Conservation (phyloP, 2,113 vertebrate species). For the Cynoglossus semilaevis region DNA sequence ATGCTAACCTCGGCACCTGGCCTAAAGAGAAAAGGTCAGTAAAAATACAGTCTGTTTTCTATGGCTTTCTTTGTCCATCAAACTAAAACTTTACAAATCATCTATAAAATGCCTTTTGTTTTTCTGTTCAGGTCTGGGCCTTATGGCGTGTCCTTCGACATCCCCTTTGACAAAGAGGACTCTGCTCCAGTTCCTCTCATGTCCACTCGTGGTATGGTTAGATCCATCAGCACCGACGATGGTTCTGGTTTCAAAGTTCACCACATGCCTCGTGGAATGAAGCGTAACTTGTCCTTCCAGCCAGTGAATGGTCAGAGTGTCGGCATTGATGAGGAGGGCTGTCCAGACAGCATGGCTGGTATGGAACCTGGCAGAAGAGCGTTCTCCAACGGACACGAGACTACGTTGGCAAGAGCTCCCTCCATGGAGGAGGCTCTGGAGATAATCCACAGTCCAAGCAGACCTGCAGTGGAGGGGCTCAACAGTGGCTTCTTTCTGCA, state of each 20-base stretch:
- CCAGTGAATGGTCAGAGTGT: constrained; percentile 85
- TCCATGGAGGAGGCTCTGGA: constrained; percentile 92
- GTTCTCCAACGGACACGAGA: constrained; percentile 72
- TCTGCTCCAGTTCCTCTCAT: constrained; percentile 61
- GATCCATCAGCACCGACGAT: constrained; percentile 93
- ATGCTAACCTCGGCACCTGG: constrained; percentile 94
- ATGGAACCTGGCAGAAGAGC: constrained; percentile 37
- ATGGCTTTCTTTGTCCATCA: not conserved
- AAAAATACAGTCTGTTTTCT: not conserved
- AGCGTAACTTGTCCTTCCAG: constrained; percentile 89
- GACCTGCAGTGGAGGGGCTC: constrained; percentile 75
- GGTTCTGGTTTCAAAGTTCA: constrained; percentile 82
- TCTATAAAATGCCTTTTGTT: too few relatives aligned
- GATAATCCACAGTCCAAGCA: constrained; percentile 87
- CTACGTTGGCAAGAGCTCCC: constrained; percentile 72
- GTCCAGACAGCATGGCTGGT: constrained; percentile 59
- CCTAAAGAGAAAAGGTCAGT: constrained; percentile 93
- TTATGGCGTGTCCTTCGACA: constrained; percentile 96
- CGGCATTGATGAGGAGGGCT: constrained; percentile 86
- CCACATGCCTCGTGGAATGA: constrained; percentile 79
- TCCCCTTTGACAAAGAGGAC: constrained; percentile 91
- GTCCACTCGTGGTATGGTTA: constrained; percentile 79
- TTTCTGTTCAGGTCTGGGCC: constrained; percentile 81
- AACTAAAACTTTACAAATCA: too few relatives aligned
- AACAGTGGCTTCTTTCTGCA: constrained; percentile 95